Evolutionary conservation across 2,888 invertebrate species (phyloP).

Genomic region (Fabriciana adippe): DNA sequence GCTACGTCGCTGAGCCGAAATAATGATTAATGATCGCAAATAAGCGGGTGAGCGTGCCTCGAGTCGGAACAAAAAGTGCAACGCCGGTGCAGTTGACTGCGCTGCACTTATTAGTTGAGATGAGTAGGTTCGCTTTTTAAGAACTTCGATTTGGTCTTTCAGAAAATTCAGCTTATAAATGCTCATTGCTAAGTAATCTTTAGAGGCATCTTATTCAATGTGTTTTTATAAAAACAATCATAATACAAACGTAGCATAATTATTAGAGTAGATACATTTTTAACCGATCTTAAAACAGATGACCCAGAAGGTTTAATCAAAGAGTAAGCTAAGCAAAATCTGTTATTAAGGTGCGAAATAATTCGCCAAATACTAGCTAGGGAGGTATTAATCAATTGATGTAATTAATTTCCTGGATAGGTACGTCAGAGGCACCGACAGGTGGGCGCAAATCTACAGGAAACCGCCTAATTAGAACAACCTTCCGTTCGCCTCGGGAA

Average conservation of each 20-base stretch:
- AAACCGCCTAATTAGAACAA: conserved; percentile 67
- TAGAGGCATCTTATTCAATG: neutral
- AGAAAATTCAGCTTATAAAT: conserved; percentile 4
- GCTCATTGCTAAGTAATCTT: neutral
- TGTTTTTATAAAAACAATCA: no score
- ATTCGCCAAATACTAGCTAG: conserved; percentile 52
- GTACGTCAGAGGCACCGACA: conserved; percentile 70
- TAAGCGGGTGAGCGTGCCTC: conserved; percentile 76
- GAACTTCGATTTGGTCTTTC: conserved; percentile 10
- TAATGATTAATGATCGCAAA: conserved; percentile 83
- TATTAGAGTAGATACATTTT: neutral
- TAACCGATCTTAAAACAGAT: neutral
- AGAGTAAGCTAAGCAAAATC: conserved; percentile 11
- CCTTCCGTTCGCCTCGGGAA: conserved; percentile 51
- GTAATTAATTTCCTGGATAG: conserved; percentile 77
- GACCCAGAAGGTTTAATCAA: conserved; percentile 1
- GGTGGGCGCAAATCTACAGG: conserved; percentile 79
- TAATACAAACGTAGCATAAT: neutral
- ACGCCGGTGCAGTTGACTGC: conserved; percentile 67
- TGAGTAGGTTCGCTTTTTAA: conserved; percentile 13
- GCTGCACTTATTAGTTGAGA: conserved; percentile 34
- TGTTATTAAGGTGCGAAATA: conserved; percentile 56
- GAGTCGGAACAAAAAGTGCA: conserved; percentile 65
- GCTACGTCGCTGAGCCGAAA: conserved; percentile 73
- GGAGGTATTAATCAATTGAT: conserved; percentile 72